Evolutionary conservation across 1,140 invertebrate genomes (phyloP).

Genomic region (Metopolophium dirhodum): DNA sequence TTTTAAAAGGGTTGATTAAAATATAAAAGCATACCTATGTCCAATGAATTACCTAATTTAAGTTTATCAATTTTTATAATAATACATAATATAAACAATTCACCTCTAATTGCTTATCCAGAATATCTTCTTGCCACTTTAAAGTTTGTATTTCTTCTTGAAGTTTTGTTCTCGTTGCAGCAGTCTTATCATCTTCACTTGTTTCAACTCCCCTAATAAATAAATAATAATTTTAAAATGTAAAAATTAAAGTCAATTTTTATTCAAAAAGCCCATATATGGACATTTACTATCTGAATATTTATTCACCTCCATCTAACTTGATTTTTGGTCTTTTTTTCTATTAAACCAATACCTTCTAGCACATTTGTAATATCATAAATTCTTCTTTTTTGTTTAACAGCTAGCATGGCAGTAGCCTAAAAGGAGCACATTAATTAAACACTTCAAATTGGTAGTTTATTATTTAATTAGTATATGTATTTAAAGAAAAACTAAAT

Average conservation of each 20-base stretch:
- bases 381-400: constrained; percentile 93
- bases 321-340: constrained; percentile 96
- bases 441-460: neutral
- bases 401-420: constrained; percentile 90
- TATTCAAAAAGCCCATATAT: neutral
- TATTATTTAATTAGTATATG: neutral
- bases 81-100: neutral
- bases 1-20: neutral
- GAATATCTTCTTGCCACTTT: constrained; percentile 54
- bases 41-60: too few species aligned
- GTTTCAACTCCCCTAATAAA: constrained; percentile 44
- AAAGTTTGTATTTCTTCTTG: constrained; percentile 55
- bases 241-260: neutral
- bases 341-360: constrained; percentile 97
- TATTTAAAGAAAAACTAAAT: neutral
- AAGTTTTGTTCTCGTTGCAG: constrained; percentile 44
- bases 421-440: constrained; percentile 62
- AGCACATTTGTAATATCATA: constrained; percentile 99
- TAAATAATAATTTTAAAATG: neutral
- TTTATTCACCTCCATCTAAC: constrained; percentile 79
- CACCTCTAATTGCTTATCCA: constrained; percentile 52
- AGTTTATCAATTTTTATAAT: neutral
- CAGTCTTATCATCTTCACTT: constrained; percentile 51
- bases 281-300: neutral
- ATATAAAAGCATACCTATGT: neutral